Evolutionary conservation across 2,888 invertebrate species (phyloP).

Genomic region (Spisula solida): DNA sequence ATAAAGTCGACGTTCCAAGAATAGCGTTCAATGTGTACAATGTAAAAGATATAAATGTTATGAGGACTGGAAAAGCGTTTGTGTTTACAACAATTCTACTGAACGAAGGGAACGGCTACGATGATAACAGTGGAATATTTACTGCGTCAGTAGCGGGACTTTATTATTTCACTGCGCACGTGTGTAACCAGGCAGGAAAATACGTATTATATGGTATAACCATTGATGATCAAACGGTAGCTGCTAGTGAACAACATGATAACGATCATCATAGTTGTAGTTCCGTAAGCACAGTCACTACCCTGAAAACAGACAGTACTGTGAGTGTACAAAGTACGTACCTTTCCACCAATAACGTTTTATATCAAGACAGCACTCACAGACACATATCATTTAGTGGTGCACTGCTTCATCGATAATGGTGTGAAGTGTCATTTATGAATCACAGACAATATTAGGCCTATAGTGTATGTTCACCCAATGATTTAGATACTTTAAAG

Average conservation of each 20-base stretch:
- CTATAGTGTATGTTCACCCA: no score
- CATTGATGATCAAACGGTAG: no score
- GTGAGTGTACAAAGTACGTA: not conserved
- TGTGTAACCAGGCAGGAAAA: not conserved
- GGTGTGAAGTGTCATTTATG: no score
- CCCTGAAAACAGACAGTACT: no score
- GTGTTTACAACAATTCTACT: not conserved
- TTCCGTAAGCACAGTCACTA: no score
- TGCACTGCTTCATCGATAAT: not conserved
- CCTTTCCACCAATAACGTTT: not conserved
- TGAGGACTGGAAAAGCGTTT: not conserved
- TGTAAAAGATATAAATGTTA: not conserved
- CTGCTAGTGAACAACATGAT: no score
- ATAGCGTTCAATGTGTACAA: not conserved
- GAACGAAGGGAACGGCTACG: constrained; percentile 7
- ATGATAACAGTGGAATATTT: not conserved
- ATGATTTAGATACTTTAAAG: no score
- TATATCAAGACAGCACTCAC: not conserved
- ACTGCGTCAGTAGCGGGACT: not conserved
- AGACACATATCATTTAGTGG: not conserved
- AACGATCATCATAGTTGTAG: no score
- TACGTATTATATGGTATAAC: not conserved
- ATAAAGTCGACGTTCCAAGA: not conserved
- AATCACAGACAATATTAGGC: no score
- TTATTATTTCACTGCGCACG: not conserved